Base-by-base conservation (phyloP, 2,797 vertebrate species). In the Bryconaethiops microstoma region DNA sequence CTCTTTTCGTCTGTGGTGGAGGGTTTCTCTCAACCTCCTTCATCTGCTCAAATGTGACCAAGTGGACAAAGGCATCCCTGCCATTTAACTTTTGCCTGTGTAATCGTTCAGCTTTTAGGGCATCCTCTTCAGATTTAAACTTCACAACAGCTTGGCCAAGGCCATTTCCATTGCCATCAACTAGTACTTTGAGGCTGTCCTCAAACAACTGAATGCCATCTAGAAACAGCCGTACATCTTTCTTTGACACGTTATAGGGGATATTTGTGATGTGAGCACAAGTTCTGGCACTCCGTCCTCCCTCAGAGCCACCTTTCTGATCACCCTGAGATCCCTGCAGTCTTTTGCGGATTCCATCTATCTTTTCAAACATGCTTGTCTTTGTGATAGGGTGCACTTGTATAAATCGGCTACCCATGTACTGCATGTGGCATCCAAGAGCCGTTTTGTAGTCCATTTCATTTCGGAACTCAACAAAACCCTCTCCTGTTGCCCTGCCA, bases 31-130 rank as follows among this genome's bases (percentile, higher is more conserved):
- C 97, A 87, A 98, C 95, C 80, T 97, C 97, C 88, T 96, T 97
- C 96, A 98, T 97, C 89, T 99, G 97, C 64, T 99, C 97, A 84
- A 95, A 90, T 39, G 96, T 96, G 83, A 99, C 94, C 85, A 99
- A 88, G 88, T 97, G 97, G 78, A 99, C 94, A 89, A 99, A 97
- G 79, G 96, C 97, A 92, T 99, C 97, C 77, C 98, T 96, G 63
- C 97, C 98, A 64, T 99, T 99, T 82, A 99, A 93, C 83, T 99
- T 99, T 89, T 99, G 98, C 84, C 97, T 96, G 87, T 99, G 97
- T 54, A 99, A 93, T 83, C 97, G 94, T 89, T 99, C 98, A 60
- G 96, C 96, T 90, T 98, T 99, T 75, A 93, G 96, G 82, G 96
- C 97, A 79, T 99, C 97, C 50, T 99, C 98, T 87, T 99, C 98